These are phyloP conservation scores for Anoura caudifer DNA, from an alignment of 2,113 vertebrate genomes.

Conservation along the genomic window DNA sequence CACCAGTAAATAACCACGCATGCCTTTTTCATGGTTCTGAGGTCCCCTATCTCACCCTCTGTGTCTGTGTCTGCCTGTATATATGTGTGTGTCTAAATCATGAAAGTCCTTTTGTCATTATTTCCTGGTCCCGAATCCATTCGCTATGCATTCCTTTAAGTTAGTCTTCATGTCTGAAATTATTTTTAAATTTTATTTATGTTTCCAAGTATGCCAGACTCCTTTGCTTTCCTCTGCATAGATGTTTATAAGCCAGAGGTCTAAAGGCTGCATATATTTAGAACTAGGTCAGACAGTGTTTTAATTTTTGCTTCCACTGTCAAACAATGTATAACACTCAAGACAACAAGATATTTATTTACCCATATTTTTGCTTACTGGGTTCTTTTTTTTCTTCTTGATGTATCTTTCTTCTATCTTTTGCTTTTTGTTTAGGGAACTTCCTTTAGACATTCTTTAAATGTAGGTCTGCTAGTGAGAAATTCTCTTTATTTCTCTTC, in stretches of 20 bases:
- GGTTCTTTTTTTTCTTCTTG: not conserved
- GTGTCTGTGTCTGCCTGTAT: not conserved
- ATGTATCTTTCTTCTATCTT: not conserved
- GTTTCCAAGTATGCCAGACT: not conserved
- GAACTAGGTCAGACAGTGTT: not conserved
- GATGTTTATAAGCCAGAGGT: not conserved
- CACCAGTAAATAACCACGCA: not conserved
- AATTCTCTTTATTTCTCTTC: not conserved
- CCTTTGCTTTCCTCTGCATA: not conserved
- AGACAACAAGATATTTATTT: not conserved
- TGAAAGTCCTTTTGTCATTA: not conserved
- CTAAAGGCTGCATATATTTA: not conserved
- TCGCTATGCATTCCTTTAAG: not conserved
- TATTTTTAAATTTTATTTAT: not conserved
- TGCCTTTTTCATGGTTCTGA: not conserved
- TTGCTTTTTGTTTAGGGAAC: not conserved
- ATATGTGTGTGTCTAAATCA: not conserved
- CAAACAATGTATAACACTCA: not conserved
- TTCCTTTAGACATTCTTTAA: not conserved
- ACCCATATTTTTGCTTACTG: not conserved
- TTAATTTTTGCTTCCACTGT: not conserved
- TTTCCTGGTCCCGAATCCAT: not conserved
- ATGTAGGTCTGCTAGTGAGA: not conserved
- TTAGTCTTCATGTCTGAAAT: not conserved
- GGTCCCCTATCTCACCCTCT: not conserved